These are phyloP conservation scores for Caenorhabditis uteleia DNA, from an alignment of 2,888 invertebrate genomes.

Conservation along the genomic window DNA sequence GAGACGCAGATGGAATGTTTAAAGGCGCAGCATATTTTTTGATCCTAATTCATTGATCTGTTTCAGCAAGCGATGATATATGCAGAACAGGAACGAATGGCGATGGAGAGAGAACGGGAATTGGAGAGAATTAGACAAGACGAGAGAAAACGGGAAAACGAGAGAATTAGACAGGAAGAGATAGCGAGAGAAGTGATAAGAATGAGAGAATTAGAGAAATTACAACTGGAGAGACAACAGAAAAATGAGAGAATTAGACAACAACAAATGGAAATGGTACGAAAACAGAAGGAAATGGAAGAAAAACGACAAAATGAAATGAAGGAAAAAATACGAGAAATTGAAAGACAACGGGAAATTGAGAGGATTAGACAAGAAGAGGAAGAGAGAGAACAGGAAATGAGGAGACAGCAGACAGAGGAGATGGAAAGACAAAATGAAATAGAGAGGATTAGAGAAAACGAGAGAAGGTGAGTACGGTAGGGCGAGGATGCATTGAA, in stretches of 20 bases:
- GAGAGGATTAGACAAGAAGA: slow-evolving; percentile 15
- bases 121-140: slow-evolving; percentile 29
- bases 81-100: slow-evolving; percentile 31
- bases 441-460: slow-evolving; percentile 20
- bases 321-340: slow-evolving; percentile 21
- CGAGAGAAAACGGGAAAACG: slow-evolving; percentile 27
- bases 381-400: slow-evolving; percentile 30
- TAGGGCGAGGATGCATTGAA: too few species aligned
- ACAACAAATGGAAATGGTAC: slow-evolving; percentile 11
- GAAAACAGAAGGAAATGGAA: slow-evolving; percentile 21
- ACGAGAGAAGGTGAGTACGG: slow-evolving; percentile 20
- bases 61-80: slow-evolving; percentile 36
- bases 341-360: slow-evolving; percentile 24
- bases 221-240: slow-evolving; percentile 26
- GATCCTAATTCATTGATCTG: not conserved
- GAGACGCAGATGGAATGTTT: too few species aligned
- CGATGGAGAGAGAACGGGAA: slow-evolving; percentile 34
- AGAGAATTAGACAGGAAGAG: slow-evolving; percentile 18
- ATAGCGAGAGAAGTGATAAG: slow-evolving; percentile 17
- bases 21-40: too few species aligned
- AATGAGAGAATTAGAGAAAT: slow-evolving; percentile 20
- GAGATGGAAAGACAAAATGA: not conserved
- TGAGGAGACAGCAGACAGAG: slow-evolving; percentile 1
- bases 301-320: slow-evolving; percentile 14
- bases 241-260: slow-evolving; percentile 24